Percentiles rank a stretch among this genome's conserved stretches.
Conservation (phyloP, 1,140 invertebrate species). For the Hestina assimilis region DNA sequence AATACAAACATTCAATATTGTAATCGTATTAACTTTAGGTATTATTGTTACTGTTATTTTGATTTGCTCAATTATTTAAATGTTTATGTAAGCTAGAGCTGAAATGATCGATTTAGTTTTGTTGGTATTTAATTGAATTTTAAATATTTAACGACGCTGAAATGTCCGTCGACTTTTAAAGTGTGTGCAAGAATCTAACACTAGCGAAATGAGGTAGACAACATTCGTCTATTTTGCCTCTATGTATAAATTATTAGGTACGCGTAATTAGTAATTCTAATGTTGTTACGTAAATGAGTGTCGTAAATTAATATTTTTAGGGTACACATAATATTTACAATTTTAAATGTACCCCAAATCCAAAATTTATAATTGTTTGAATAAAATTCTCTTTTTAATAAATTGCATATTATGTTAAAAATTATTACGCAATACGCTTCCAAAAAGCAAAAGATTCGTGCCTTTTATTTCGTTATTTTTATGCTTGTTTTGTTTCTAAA, state of each 20-base stretch:
- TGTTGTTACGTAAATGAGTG: neutral
- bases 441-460: neutral
- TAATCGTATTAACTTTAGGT: slow-evolving; percentile 54
- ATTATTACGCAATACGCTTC: neutral
- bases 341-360: slow-evolving; percentile 1
- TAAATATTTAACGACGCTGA: slow-evolving; percentile 14
- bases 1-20: slow-evolving; percentile 57
- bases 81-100: slow-evolving; percentile 64
- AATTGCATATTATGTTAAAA: neutral
- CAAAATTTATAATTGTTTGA: neutral
- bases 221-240: neutral
- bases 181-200: neutral
- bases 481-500: slow-evolving; percentile 14
- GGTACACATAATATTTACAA: slow-evolving; percentile 1
- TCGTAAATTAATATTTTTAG: slow-evolving; percentile 5
- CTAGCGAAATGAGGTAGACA: neutral
- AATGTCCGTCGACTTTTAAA: neutral
- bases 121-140: slow-evolving; percentile 38
- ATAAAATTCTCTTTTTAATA: neutral
- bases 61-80: slow-evolving; percentile 76
- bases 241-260: slow-evolving; percentile 1
- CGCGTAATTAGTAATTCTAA: neutral
- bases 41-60: slow-evolving; percentile 75
- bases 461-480: slow-evolving; percentile 14
- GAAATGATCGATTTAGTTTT: slow-evolving; percentile 54